These are phyloP conservation scores for Acanthosepion lycidas DNA, from an alignment of 2,888 invertebrate species.

Conservation along the genomic window DNA sequence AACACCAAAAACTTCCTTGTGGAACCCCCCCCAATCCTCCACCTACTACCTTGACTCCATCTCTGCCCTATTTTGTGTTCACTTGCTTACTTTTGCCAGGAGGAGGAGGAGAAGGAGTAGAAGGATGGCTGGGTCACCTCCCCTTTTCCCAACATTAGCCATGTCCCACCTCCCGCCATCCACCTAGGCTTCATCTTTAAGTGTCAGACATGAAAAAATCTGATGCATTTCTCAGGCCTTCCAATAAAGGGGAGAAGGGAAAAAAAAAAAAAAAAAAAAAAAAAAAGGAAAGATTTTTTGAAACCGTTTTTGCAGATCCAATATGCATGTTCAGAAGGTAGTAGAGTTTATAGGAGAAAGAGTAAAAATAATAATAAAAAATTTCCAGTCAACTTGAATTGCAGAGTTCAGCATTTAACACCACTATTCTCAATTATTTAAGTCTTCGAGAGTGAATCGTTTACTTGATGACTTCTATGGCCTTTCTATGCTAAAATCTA, in stretches of 20 bases:
- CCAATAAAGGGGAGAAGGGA: not conserved
- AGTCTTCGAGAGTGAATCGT: too few species aligned
- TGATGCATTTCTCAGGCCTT: constrained; percentile 22
- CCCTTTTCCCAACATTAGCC: not conserved
- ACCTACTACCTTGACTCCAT: not conserved
- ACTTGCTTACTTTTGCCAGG: not conserved
- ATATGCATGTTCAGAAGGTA: not conserved
- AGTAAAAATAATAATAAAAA: too few species aligned
- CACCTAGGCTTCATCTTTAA: not conserved
- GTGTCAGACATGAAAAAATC: not conserved
- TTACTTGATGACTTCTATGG: too few species aligned
- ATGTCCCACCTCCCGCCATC: not conserved
- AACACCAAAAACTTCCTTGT: not conserved
- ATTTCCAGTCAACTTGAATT: not conserved
- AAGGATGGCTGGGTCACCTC: not conserved
- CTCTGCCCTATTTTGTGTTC: constrained; percentile 4
- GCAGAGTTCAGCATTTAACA: too few species aligned
- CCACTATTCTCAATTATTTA: too few species aligned
- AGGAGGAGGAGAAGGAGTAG: not conserved
- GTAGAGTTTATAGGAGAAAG: not conserved
- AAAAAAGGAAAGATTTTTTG: not conserved
- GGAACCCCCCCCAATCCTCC: not conserved
- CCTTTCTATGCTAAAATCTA: too few species aligned
- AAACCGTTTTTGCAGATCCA: not conserved
- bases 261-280: too few species aligned